These are phyloP conservation scores for Thera britannica DNA, from an alignment of 2,888 invertebrate species.

Conservation along the genomic window DNA sequence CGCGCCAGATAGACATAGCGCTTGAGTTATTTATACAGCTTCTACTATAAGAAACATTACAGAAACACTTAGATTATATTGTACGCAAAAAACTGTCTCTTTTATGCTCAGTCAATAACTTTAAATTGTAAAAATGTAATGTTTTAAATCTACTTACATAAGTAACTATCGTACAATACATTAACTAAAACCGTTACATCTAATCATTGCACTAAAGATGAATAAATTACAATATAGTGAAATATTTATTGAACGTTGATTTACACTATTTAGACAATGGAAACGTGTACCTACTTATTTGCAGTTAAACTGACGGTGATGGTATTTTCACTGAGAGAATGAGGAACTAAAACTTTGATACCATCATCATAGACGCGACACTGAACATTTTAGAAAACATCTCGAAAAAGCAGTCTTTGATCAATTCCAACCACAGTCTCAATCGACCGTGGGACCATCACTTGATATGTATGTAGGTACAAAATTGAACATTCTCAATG, in stretches of 20 bases:
- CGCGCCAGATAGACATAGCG: conserved; percentile 72
- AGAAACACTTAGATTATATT: conserved; percentile 67
- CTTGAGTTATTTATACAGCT: conserved; percentile 71
- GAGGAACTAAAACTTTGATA: conserved; percentile 57
- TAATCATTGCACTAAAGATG: conserved; percentile 84
- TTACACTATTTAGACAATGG: conserved; percentile 51
- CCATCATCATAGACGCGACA: conserved; percentile 50
- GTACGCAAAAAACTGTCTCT: conserved; percentile 69
- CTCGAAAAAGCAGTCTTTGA: conserved; percentile 77
- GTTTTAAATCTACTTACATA: conserved; percentile 64
- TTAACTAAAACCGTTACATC: conserved; percentile 76
- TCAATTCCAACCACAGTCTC: conserved; percentile 77
- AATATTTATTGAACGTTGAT: conserved; percentile 60
- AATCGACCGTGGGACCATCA: conserved; percentile 50
- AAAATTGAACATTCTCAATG: conserved; percentile 47
- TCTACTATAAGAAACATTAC: conserved; percentile 62
- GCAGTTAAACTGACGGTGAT: conserved; percentile 56
- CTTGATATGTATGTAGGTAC: conserved; percentile 70
- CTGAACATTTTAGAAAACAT: conserved; percentile 58
- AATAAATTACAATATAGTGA: conserved; percentile 79
- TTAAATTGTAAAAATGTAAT: conserved; percentile 74
- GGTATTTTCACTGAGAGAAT: conserved; percentile 44
- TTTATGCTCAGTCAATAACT: conserved; percentile 75
- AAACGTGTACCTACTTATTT: conserved; percentile 57
- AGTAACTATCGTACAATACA: conserved; percentile 72